Conservation (phyloP, 1,140 invertebrate genomes). For the Papilio helenus region DNA sequence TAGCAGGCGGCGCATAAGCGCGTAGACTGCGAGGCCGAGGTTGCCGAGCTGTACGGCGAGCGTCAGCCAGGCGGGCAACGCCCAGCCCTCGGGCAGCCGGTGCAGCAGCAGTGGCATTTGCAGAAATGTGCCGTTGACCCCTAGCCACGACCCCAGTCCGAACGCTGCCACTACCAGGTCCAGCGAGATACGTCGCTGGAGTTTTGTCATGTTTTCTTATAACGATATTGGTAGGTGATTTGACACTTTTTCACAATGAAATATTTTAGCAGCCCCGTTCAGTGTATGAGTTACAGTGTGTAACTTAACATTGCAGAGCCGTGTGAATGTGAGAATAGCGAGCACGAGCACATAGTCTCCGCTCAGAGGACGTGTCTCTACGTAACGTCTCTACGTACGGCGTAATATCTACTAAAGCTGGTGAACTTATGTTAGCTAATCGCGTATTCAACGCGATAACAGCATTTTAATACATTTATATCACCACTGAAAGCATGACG, state of each 20-base stretch:
- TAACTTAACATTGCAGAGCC: no score
- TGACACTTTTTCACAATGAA: neutral
- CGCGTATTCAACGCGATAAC: conserved; percentile 1
- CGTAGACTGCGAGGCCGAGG: conserved; percentile 90
- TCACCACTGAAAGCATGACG: neutral
- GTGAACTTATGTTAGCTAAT: neutral
- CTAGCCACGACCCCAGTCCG: conserved; percentile 96
- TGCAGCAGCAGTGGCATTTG: conserved; percentile 93
- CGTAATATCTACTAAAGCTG: neutral
- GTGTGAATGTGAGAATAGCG: no score
- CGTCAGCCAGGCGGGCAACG: conserved; percentile 92
- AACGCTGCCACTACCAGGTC: conserved; percentile 90
- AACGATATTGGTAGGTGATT: neutral
- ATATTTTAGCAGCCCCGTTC: no score
- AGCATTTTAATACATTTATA: neutral
- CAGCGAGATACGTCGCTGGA: conserved; percentile 84
- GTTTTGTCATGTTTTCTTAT: conserved; percentile 51
- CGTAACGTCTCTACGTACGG: no score
- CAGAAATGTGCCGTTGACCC: conserved; percentile 95
- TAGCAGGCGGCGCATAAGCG: conserved; percentile 78
- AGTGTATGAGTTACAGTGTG: no score
- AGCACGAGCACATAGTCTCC: no score
- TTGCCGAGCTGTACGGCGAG: conserved; percentile 94
- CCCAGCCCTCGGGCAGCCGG: conserved; percentile 94
- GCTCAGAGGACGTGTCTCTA: neutral